A percentile compares a stretch with the other conserved stretches of the same genome.
Conservation (phyloP, 1,140 invertebrate genomes). For the Diachasma alloeum region DNA sequence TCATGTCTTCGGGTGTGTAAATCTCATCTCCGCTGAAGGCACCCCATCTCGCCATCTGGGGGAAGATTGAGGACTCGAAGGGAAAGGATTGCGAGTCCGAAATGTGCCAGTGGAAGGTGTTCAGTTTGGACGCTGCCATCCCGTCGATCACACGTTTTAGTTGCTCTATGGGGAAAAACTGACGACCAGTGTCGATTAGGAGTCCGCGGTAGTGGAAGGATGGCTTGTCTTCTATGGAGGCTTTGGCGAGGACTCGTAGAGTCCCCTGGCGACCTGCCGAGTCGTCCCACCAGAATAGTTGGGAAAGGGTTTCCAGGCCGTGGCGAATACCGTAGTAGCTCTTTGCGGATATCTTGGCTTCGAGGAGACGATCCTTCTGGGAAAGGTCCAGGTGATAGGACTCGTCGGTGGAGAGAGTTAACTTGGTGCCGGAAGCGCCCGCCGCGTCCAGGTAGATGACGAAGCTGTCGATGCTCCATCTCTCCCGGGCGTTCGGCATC, state of each 20-base stretch:
- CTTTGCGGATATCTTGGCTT: conserved; percentile 71
- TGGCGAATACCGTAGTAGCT: conserved; percentile 82
- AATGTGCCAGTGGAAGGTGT: conserved; percentile 87
- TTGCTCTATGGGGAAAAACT: conserved; percentile 73
- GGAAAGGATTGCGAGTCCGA: conserved; percentile 89
- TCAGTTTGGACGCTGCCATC: conserved; percentile 85
- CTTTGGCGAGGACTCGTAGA: conserved; percentile 66
- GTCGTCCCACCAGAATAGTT: conserved; percentile 81
- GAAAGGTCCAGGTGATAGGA: conserved; percentile 73
- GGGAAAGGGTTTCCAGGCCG: conserved; percentile 80
- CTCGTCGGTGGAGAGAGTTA: conserved; percentile 77
- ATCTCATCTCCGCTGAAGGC: conserved; percentile 74
- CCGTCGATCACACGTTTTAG: conserved; percentile 79
- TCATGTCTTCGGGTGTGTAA: conserved; percentile 76
- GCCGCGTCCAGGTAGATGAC: conserved; percentile 52
- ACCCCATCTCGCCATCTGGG: conserved; percentile 79
- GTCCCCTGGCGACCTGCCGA: conserved; percentile 68
- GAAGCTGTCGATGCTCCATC: conserved; percentile 52
- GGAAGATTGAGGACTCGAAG: conserved; percentile 75
- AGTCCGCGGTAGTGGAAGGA: conserved; percentile 76
- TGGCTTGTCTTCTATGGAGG: conserved; percentile 73
- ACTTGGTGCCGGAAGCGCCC: conserved; percentile 46
- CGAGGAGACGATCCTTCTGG: conserved; percentile 64
- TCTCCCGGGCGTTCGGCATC: conserved; percentile 49
- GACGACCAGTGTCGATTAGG: conserved; percentile 78